Conservation (phyloP, 2,797 vertebrate species). For the Macropus fuliginosus region DNA sequence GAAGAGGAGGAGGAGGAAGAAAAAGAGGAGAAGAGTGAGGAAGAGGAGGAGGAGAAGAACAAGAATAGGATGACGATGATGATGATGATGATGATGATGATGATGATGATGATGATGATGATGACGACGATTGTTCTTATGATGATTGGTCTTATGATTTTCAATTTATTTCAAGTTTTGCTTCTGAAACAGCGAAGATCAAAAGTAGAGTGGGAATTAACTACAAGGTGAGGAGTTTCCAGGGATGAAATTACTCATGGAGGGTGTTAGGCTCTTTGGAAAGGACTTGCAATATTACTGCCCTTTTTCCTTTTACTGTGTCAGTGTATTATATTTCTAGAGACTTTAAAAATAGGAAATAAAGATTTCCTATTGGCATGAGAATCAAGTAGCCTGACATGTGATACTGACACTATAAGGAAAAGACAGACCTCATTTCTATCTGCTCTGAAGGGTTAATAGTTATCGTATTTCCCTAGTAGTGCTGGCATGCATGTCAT, state of each 20-base stretch:
- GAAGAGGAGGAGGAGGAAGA: background rate
- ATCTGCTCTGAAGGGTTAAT: background rate
- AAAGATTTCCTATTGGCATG: background rate
- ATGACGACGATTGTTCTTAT: too few relatives aligned
- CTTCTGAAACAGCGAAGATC: conserved; percentile 7
- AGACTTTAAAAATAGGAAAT: background rate
- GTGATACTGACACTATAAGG: background rate
- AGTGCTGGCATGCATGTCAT: background rate
- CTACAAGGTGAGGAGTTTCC: conserved; percentile 21
- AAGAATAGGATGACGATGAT: background rate
- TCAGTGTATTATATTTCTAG: background rate
- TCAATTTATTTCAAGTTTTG: conserved; percentile 11
- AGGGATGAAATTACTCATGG: conserved; percentile 5
- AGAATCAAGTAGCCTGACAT: background rate
- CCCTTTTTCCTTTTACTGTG: background rate
- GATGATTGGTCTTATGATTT: conserved; percentile 33
- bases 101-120: background rate
- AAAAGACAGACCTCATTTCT: background rate
- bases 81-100: too few relatives aligned
- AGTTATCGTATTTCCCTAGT: background rate
- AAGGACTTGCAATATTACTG: background rate
- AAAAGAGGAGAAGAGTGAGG: background rate
- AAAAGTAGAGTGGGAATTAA: conserved; percentile 21
- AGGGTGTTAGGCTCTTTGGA: conserved; percentile 35
- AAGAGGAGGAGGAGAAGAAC: background rate